phyloP scores from a whole-genome alignment of 1,140 invertebrate genomes.

The Cydia strobilella region DNA sequence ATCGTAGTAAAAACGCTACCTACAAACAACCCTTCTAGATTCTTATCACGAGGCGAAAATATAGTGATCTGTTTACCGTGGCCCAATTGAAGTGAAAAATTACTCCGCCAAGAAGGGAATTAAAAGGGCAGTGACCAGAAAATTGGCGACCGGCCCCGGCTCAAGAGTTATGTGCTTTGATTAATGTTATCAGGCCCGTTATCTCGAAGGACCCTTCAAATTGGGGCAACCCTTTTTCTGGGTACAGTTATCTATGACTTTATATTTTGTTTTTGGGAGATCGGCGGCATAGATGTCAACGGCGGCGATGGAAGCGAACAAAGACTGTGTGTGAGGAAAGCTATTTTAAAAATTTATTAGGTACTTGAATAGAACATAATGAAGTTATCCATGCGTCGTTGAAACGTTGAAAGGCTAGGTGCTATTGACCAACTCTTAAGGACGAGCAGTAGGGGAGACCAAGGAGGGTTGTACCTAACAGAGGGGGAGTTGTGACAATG shows the following conservation, averaged over 20 bases:
- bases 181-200: conserved; percentile 72
- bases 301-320: background rate
- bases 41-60: conserved; percentile 11
- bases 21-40: background rate
- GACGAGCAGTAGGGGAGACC: too few relatives aligned
- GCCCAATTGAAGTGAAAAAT: conserved; percentile 54
- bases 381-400: background rate
- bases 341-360: background rate
- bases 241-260: conserved; percentile 49
- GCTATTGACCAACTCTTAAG: too few relatives aligned
- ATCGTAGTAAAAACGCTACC: background rate
- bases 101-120: conserved; percentile 56
- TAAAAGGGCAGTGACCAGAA: conserved; percentile 71
- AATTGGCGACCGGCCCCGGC: conserved; percentile 55
- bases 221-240: conserved; percentile 68
- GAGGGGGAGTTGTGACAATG: too few relatives aligned
- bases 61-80: conserved; percentile 45
- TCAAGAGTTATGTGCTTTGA: conserved; percentile 61
- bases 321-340: background rate
- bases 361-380: background rate
- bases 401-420: too few relatives aligned
- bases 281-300: background rate
- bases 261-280: conserved; percentile 25
- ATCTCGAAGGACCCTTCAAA: conserved; percentile 60
- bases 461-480: too few relatives aligned